Evolutionary conservation across 2,797 vertebrate species (phyloP).

Genomic region (Xyrichtys novacula): DNA sequence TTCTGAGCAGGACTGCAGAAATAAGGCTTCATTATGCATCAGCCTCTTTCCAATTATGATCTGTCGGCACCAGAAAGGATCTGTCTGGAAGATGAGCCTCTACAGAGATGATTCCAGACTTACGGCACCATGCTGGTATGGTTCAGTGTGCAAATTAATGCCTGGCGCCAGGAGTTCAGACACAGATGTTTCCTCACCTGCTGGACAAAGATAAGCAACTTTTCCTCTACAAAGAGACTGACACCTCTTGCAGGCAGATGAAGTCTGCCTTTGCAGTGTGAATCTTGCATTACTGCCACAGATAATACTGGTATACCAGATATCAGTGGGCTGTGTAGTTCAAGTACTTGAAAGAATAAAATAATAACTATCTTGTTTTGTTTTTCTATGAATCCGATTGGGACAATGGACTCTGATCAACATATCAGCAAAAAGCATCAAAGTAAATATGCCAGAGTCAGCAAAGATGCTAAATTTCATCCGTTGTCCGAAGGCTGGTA

Average conservation of each 20-base stretch:
- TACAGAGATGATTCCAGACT: conserved; percentile 42
- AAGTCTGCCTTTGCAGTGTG: conserved; percentile 6
- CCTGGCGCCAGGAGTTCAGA: conserved; percentile 58
- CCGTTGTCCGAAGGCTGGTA: too few species aligned
- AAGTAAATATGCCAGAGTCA: too few species aligned
- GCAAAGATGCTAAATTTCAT: too few species aligned
- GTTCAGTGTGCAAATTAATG: conserved; percentile 47
- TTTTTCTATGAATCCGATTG: too few species aligned
- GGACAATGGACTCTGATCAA: too few species aligned
- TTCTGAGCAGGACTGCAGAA: conserved; percentile 27
- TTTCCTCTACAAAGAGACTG: neutral
- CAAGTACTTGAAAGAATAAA: too few species aligned
- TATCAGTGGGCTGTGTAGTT: too few species aligned
- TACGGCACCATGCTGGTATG: conserved; percentile 40
- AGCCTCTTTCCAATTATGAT: conserved; percentile 39
- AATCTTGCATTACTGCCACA: neutral
- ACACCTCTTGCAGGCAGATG: conserved; percentile 20
- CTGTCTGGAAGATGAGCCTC: conserved; percentile 46
- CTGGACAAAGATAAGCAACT: conserved; percentile 32
- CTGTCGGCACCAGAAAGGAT: conserved; percentile 20
- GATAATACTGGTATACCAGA: neutral
- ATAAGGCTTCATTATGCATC: conserved; percentile 38
- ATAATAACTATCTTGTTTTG: too few species aligned
- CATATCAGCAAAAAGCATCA: too few species aligned
- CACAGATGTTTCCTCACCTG: conserved; percentile 35